Percentiles rank a stretch among this genome's conserved stretches.
phyloP scores from a whole-genome alignment of 2,888 invertebrate species.

The Melieria omissa region DNA sequence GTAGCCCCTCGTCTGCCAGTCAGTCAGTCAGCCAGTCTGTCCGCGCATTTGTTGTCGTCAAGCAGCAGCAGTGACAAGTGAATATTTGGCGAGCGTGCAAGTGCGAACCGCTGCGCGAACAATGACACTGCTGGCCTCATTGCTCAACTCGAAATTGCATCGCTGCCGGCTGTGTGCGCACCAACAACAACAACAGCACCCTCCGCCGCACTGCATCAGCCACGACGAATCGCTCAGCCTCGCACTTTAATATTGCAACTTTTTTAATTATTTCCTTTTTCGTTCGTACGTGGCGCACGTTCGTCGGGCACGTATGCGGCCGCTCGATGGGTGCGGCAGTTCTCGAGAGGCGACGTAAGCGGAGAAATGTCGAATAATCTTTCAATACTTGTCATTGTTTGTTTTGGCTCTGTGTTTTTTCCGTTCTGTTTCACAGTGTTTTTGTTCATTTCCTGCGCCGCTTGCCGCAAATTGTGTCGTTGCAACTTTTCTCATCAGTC shows the following conservation, averaged over 20 bases:
- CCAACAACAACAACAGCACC: background rate
- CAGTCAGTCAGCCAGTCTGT: too few relatives aligned
- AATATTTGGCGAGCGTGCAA: too few relatives aligned
- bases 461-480: background rate
- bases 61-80: too few relatives aligned
- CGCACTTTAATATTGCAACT: conserved; percentile 63
- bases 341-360: background rate
- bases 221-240: background rate
- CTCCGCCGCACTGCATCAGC: background rate
- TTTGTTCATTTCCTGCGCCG: background rate
- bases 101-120: conserved; percentile 34
- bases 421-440: too few relatives aligned
- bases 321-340: too few relatives aligned
- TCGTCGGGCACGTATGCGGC: too few relatives aligned
- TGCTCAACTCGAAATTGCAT: conserved; percentile 28
- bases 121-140: conserved; percentile 44
- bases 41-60: too few relatives aligned
- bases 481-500: too few relatives aligned
- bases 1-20: too few relatives aligned
- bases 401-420: background rate
- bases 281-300: conserved; percentile 1
- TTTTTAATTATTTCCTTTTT: conserved; percentile 63
- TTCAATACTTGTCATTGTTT: conserved; percentile 32
- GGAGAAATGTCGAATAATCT: conserved; percentile 39
- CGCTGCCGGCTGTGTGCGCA: conserved; percentile 34